Percentiles rank a stretch among this genome's conserved stretches.
Conservation (phyloP, 92 coral and sea anemone genomes). For the Montipora capitata region DNA sequence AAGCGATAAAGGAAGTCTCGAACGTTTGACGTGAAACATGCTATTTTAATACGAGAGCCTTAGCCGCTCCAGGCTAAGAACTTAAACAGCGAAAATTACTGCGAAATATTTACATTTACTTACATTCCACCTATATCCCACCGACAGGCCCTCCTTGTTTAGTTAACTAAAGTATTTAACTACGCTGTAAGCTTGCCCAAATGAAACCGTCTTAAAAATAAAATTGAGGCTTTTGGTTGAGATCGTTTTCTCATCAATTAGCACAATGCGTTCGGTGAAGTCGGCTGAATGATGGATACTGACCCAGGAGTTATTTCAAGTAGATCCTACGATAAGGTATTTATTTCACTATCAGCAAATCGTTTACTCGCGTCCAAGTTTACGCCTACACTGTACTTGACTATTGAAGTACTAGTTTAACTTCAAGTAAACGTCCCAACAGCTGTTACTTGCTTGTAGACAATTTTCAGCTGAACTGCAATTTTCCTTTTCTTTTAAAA, state of each 20-base stretch:
- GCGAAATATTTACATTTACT: neutral
- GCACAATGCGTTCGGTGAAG: neutral
- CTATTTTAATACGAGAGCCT: too few relatives aligned
- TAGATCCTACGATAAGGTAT: conserved; percentile 4
- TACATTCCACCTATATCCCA: neutral
- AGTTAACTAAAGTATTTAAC: neutral
- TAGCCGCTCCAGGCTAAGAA: too few relatives aligned
- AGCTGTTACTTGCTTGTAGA: conserved; percentile 15
- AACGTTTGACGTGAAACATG: neutral
- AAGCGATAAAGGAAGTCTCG: neutral
- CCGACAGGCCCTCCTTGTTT: neutral
- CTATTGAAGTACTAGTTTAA: neutral
- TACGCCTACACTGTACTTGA: conserved; percentile 14
- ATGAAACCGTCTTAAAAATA: neutral
- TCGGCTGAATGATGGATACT: neutral
- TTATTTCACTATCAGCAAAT: conserved; percentile 9
- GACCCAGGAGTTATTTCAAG: conserved; percentile 12
- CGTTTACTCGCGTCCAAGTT: conserved; percentile 16
- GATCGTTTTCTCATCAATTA: neutral
- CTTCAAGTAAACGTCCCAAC: conserved; percentile 8
- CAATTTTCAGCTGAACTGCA: neutral
- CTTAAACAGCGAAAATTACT: neutral
- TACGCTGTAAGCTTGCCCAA: neutral
- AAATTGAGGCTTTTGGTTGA: neutral
- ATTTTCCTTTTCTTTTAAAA: neutral